Evolutionary conservation across 2,888 invertebrate genomes (phyloP).

Genomic region (Cephonodes hylas): DNA sequence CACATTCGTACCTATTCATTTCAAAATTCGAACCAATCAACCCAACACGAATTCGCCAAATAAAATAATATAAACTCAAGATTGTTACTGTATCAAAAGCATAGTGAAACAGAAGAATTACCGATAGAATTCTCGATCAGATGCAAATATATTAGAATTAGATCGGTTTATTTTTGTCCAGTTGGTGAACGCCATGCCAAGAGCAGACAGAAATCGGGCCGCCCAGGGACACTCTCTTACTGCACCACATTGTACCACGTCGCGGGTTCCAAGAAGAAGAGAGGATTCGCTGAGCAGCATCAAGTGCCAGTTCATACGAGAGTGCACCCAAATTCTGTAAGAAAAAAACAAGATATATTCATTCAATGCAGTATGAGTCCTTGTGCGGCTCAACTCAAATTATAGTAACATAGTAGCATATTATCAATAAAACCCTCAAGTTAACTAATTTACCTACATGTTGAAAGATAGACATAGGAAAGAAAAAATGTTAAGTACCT

Average conservation of each 20-base stretch:
- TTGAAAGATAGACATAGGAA: too few species aligned
- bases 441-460: too few species aligned
- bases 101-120: too few species aligned
- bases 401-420: too few species aligned
- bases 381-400: too few species aligned
- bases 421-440: too few species aligned
- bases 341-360: not conserved
- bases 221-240: conserved; percentile 64
- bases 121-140: conserved; percentile 57
- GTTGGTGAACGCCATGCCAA: conserved; percentile 52
- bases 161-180: conserved; percentile 55
- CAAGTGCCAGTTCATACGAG: conserved; percentile 57
- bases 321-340: conserved; percentile 63
- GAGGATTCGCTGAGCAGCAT: conserved; percentile 58
- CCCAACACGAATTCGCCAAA: too few species aligned
- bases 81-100: too few species aligned
- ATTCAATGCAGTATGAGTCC: not conserved
- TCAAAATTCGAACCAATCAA: too few species aligned
- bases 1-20: too few species aligned
- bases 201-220: conserved; percentile 45
- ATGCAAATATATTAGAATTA: conserved; percentile 24
- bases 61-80: too few species aligned
- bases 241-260: conserved; percentile 54
- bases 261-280: conserved; percentile 54
- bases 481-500: conserved; percentile 40